Evolutionary conservation across 1,140 invertebrate species (phyloP).

Genomic region (Arion vulgaris): DNA sequence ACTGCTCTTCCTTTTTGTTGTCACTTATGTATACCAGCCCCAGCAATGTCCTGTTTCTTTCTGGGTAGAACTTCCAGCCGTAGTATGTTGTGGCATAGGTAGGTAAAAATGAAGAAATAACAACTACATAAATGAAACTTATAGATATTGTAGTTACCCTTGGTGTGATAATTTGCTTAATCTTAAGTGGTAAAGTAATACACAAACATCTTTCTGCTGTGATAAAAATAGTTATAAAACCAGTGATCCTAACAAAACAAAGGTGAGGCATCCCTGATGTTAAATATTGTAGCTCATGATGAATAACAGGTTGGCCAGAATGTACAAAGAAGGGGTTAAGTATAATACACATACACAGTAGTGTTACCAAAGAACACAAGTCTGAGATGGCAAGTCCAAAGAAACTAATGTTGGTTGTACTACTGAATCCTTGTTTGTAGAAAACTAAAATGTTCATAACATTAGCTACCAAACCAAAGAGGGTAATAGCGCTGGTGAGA

Average conservation of each 20-base stretch:
- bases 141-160: background rate
- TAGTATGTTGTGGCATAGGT: background rate
- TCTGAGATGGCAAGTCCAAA: constrained; percentile 12
- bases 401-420: constrained; percentile 1
- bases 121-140: background rate
- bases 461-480: constrained; percentile 9
- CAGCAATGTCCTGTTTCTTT: background rate
- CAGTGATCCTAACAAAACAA: background rate
- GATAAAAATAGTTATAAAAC: background rate
- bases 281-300: background rate
- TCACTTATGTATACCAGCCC: background rate
- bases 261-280: background rate
- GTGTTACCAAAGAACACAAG: background rate
- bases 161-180: background rate
- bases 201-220: constrained; percentile 22
- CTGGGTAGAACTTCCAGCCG: constrained; percentile 1
- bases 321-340: background rate
- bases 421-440: background rate
- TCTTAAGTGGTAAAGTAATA: background rate
- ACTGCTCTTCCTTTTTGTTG: background rate
- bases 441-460: background rate
- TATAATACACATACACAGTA: background rate
- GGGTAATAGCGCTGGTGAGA: background rate
- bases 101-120: background rate
- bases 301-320: background rate